Conservation (phyloP, 2,797 vertebrate genomes). For the Lycodopsis pacificus region DNA sequence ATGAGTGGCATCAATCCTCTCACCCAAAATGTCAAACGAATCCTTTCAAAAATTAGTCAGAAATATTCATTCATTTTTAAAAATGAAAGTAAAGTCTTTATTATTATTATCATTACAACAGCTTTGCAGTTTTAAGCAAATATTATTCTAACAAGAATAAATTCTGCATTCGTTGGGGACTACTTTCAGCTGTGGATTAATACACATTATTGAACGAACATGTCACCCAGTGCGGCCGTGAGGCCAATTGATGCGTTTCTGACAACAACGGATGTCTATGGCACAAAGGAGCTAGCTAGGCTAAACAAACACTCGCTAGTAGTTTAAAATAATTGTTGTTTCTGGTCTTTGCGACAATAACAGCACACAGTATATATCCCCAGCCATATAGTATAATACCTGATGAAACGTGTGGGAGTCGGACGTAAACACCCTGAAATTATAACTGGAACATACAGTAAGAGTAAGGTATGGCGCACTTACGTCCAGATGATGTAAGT, state of each 20-base stretch:
- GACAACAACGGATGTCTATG: neutral
- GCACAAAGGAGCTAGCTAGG: neutral
- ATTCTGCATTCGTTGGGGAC: neutral
- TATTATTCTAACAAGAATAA: too few relatives aligned
- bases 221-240: neutral
- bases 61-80: too few relatives aligned
- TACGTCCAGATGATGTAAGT: constrained; percentile 88
- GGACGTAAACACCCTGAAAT: neutral
- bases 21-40: too few relatives aligned
- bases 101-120: too few relatives aligned
- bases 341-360: neutral
- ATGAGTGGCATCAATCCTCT: too few relatives aligned
- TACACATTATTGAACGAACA: neutral
- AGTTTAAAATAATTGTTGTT: neutral
- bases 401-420: neutral
- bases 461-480: constrained; percentile 65
- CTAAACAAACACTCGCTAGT: neutral
- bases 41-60: too few relatives aligned
- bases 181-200: neutral
- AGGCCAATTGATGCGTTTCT: neutral
- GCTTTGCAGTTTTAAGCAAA: neutral
- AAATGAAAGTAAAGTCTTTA: too few relatives aligned
- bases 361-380: neutral
- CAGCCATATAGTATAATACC: too few relatives aligned
- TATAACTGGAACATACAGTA: neutral